These are phyloP conservation scores for Sinocyclocheilus anshuiensis DNA, from an alignment of 2,113 vertebrate species.

Conservation along the genomic window DNA sequence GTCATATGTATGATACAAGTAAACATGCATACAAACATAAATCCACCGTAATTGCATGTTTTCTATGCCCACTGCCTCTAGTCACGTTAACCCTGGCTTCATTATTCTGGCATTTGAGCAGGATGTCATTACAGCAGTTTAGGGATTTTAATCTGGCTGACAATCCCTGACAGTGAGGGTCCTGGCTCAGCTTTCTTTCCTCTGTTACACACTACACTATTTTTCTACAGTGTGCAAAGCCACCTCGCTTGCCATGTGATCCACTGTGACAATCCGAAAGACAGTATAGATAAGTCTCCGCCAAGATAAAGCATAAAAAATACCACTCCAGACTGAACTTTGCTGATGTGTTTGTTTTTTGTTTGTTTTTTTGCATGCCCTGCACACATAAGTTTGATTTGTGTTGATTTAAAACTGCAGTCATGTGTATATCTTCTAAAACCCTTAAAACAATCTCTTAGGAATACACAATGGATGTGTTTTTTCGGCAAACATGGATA, in stretches of 20 bases:
- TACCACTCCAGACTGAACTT: background rate
- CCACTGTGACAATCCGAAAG: constrained; percentile 52
- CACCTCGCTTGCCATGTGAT: constrained; percentile 61
- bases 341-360: background rate
- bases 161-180: constrained; percentile 70
- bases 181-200: constrained; percentile 60
- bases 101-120: constrained; percentile 78
- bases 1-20: constrained; percentile 30
- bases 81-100: constrained; percentile 63
- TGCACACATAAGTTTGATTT: background rate
- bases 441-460: constrained; percentile 41
- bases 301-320: background rate
- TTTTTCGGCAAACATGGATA: constrained; percentile 83
- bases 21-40: background rate
- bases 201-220: constrained; percentile 60
- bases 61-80: constrained; percentile 53
- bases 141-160: constrained; percentile 80
- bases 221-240: constrained; percentile 62
- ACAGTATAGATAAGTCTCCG: constrained; percentile 54
- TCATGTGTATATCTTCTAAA: background rate
- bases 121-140: constrained; percentile 82
- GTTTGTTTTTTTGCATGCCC: background rate
- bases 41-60: constrained; percentile 44
- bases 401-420: background rate
- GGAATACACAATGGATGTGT: constrained; percentile 86